phyloP scores from a whole-genome alignment of 2,888 invertebrate genomes.

The Nymphalis urticae region DNA sequence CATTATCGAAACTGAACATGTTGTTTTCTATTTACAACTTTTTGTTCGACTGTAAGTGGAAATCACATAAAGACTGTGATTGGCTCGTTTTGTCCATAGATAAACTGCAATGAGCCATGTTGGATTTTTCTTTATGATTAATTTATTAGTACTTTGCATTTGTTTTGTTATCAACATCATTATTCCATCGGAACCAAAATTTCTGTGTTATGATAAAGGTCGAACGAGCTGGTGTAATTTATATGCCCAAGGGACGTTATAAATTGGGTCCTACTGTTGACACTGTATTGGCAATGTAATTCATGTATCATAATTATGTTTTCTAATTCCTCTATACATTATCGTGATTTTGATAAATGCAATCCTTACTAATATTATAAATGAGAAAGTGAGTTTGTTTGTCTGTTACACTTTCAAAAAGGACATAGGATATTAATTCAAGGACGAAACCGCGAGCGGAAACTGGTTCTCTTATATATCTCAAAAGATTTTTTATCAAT shows the following conservation, averaged over 20 bases:
- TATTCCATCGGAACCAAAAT: not conserved
- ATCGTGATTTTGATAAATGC: too few species aligned
- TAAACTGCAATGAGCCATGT: too few species aligned
- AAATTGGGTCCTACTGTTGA: not conserved
- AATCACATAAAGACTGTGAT: constrained; percentile 8
- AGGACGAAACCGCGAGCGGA: too few species aligned
- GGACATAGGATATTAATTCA: too few species aligned
- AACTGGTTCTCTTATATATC: too few species aligned
- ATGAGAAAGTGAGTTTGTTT: too few species aligned
- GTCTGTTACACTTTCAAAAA: too few species aligned
- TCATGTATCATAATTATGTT: not conserved
- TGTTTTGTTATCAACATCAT: too few species aligned
- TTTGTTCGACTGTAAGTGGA: constrained; percentile 24
- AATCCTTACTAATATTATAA: too few species aligned
- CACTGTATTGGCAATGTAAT: not conserved
- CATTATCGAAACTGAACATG: constrained; percentile 64
- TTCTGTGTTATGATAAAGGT: not conserved
- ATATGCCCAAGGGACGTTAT: not conserved
- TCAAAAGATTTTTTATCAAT: too few species aligned
- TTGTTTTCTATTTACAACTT: constrained; percentile 47
- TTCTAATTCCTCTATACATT: not conserved
- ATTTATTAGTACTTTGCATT: too few species aligned
- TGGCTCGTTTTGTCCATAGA: not conserved
- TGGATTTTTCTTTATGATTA: too few species aligned
- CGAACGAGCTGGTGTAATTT: not conserved